These are phyloP conservation scores for Apteryx mantelli DNA, from an alignment of 2,113 vertebrate species.

Conservation along the genomic window DNA sequence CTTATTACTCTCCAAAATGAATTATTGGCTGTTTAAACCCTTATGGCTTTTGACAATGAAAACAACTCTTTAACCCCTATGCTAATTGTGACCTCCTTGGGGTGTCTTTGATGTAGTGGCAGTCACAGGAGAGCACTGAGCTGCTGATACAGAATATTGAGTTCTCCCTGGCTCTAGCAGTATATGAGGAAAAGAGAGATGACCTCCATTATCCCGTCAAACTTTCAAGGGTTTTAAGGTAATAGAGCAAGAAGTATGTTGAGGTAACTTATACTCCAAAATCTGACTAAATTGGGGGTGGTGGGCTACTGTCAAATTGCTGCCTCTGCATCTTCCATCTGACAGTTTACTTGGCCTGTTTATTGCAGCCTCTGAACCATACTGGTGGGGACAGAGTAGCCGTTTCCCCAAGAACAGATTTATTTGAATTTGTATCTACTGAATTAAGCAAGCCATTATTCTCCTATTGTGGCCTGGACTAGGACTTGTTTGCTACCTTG, in stretches of 20 bases:
- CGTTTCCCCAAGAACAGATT: neutral
- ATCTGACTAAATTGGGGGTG: neutral
- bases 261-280: neutral
- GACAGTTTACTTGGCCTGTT: neutral
- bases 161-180: neutral
- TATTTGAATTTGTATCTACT: neutral
- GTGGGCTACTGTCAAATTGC: neutral
- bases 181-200: neutral
- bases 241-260: neutral
- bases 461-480: neutral
- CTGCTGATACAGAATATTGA: neutral
- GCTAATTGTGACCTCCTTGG: neutral
- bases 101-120: neutral
- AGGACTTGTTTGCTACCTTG: neutral
- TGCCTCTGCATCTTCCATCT: neutral
- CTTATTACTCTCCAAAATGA: neutral
- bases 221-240: neutral
- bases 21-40: neutral
- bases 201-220: neutral
- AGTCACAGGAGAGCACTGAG: neutral
- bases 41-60: neutral
- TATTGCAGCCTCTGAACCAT: neutral
- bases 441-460: slow-evolving; percentile 19
- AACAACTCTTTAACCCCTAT: neutral
- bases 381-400: neutral